A percentile compares a stretch with the other conserved stretches of the same genome.
phyloP scores from a whole-genome alignment of 1,140 invertebrate species.

The Trinorchestia longiramus region DNA sequence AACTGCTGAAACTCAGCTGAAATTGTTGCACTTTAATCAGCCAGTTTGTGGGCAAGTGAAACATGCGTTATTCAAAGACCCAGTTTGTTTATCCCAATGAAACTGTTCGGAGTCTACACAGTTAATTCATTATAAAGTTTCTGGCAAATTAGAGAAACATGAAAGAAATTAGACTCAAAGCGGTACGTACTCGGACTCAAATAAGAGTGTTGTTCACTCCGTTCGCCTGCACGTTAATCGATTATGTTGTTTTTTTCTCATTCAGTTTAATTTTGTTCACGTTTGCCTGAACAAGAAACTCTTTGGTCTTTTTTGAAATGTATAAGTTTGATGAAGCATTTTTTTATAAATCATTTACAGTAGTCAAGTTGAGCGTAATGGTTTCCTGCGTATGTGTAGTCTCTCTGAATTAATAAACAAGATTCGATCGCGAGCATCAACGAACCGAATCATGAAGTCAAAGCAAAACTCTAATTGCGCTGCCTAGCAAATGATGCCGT shows the following conservation, averaged over 20 bases:
- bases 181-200: no score
- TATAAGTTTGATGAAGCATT: neutral
- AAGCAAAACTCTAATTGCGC: neutral
- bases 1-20: no score
- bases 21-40: no score
- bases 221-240: no score
- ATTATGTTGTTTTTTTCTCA: neutral
- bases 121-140: no score
- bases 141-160: no score
- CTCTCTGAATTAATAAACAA: neutral
- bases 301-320: neutral
- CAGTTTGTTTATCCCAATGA: no score
- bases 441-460: neutral
- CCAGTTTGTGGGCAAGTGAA: no score
- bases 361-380: neutral
- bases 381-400: neutral
- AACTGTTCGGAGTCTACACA: no score
- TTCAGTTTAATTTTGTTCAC: neutral
- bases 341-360: neutral
- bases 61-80: no score
- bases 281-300: neutral
- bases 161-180: no score
- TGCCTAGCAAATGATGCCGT: neutral
- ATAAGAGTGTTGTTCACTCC: no score
- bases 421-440: neutral